Evolutionary conservation across 2,888 invertebrate genomes (phyloP), one percentile per base, ranked within the genome.

Genomic region (Chrysodeixis includens): DNA sequence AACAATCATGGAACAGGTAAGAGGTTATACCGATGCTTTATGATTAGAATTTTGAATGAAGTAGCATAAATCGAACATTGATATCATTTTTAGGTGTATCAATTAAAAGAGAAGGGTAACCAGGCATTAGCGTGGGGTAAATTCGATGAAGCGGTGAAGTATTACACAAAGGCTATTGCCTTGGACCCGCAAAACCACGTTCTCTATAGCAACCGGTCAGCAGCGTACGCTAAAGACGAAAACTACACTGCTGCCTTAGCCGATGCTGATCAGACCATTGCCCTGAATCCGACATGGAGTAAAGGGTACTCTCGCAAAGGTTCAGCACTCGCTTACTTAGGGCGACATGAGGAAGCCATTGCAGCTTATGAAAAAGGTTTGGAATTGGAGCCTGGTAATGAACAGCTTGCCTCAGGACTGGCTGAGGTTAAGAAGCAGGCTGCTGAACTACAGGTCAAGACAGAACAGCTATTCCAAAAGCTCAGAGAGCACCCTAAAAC

Each of bases 241-340:
- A 96, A 97, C 74, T 98, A 97, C 85, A 88, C 93, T 1, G 96
- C 96, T 69, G 98, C 99, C 0, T 91, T 99, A 30, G 96, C 96
- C 74, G 99, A 99, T 95, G 99, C 98, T 0, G 97, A 98, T 71
- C 97, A 97, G 86, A 98, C 98, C 0, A 95, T 99, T 9, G 90
- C 96, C 56, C 82, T 98, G 16, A 98, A 98, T 88, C 97, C 98
- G 9, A 96, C 96, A 66, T 99, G 99, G 99, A 96, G 96, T 1
- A 99, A 98, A 88, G 98, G 97, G 0, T 98, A 98, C 89, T 98
- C 98, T 0, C 96, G 99, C 66, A 98, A 98, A 92, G 99, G 98
- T 1, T 97, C 97, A 75, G 98, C 98, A 0, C 93, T 98, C 54
- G 97, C 97, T 0, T 98, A 97, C 81, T 91, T 99, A 69, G 96